Evolutionary conservation across 2,797 vertebrate genomes (phyloP), one percentile per base, ranked within the genome.

Genomic region (Oryzias sinensis): DNA sequence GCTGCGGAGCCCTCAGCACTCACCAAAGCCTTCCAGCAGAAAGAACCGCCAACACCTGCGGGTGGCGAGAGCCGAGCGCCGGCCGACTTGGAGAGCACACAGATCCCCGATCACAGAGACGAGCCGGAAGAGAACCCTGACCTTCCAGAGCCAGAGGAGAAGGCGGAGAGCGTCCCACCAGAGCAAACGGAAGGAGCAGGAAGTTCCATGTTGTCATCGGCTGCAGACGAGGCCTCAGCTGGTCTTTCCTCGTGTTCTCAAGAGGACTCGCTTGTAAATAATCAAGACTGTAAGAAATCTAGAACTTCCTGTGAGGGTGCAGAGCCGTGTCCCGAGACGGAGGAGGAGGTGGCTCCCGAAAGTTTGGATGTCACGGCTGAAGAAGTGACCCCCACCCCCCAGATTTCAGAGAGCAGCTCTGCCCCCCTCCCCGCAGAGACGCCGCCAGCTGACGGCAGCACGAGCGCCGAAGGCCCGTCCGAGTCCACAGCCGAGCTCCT

Each of bases 51-150:
- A 42, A n/a, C 42, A 0, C 44, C 77, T 41, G 45, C 69, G 17
- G 70, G 5, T 16, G n/a, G 37, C 1, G 87, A 89, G 49, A 79
- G 8, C 49, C 46, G 49, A 22, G 68, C 65, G 50, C 84, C 57
- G 27, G 45, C 67, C 0, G 87, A 89, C 1, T 17, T 50, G 0
- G 47, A 42, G 20, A 5, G 27, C 43, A 6, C 53, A 0, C 55
- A 55, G 3, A 67, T 49, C 49, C 24, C 68, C 25, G 90, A 90
- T 42, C 70, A 33, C 41, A 89, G 81, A 76, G 92, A 93, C 77
- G 68, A 70, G 61, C 25, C 16, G 2, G 18, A 16, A 4, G 82
- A 87, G 40, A 66, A 4, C 24, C 2, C 57, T 5, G 82, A 79
- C 1, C 53, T 47, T 60, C 56, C 33, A 0, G 88, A 82, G 25